Evolutionary conservation across 2,113 vertebrate genomes (phyloP), one percentile per base, ranked within the genome.

Genomic region (Hiodon alosoides): DNA sequence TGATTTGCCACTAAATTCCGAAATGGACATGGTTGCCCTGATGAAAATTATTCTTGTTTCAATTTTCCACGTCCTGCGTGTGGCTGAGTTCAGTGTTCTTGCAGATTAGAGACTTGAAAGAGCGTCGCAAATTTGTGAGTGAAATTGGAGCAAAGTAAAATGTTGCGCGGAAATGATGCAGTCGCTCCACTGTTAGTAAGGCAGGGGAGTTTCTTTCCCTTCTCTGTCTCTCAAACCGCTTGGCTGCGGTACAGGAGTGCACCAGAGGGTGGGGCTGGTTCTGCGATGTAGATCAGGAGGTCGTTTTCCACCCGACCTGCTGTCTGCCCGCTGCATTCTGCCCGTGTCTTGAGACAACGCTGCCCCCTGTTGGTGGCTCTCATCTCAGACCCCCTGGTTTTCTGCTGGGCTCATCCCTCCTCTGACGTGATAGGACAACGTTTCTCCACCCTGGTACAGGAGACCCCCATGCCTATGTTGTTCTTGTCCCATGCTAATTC

Each of bases 361-460:
- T 82, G 85, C 88, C 89, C 86, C 86, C 89, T 89, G 83, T 84
- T 87, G 89, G 57, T 5, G 3, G 62, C 59, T 52, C 48, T 79
- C 59, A 74, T 65, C 77, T 55, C 72, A 62, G 79, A 75, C 74
- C 31, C 0, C 31, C 31, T 31, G 31, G 31, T 31, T 31, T 31
- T 31, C 31, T 31, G 2, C 31, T 31, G 31, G 31, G 31, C 31
- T 31, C 31, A 31, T 31, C 31, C 31, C 31, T 31, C 31, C 31
- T 31, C 2, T 31, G 31, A 7, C 13, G 0, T 50, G 5, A 67
- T 67, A 51, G 31, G 31, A 31, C 31, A 31, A 31, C 31, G 31
- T 31, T 31, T 31, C 31, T 31, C 31, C 31, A 31, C 31, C 31
- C 31, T 51, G 7, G 64, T 13, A 67, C 10, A 3, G 17, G 50